A percentile compares a stretch with the other conserved stretches of the same genome.
phyloP scores from a whole-genome alignment of 2,888 invertebrate species.

The Endotricha flammealis region DNA sequence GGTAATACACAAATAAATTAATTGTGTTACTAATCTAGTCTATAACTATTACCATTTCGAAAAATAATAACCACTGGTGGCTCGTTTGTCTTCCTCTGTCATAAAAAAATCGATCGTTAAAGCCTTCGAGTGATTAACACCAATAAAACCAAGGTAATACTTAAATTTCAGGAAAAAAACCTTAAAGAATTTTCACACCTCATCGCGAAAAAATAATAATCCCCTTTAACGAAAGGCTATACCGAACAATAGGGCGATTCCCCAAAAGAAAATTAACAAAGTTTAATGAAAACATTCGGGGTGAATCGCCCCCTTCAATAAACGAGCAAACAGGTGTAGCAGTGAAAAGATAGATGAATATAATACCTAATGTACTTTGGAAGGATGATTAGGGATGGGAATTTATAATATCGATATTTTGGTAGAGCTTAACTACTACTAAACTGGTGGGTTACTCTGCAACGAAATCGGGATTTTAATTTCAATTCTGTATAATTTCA shows the following conservation, averaged over 20 bases:
- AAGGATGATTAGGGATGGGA: slow-evolving; percentile 20
- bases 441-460: no score
- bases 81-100: no score
- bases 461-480: no score
- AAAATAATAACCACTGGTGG: no score
- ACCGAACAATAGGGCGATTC: slow-evolving; percentile 24
- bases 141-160: slow-evolving; percentile 10
- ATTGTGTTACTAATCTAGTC: no score
- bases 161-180: slow-evolving; percentile 4
- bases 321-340: slow-evolving; percentile 46
- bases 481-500: no score
- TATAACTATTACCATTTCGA: no score
- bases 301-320: slow-evolving; percentile 21
- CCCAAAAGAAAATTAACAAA: slow-evolving; percentile 56
- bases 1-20: no score
- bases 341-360: slow-evolving; percentile 39
- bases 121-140: slow-evolving; percentile 1
- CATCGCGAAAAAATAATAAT: slow-evolving; percentile 33
- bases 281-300: slow-evolving; percentile 64
- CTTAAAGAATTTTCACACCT: slow-evolving; percentile 24
- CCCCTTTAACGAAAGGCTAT: slow-evolving; percentile 22
- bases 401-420: slow-evolving; percentile 12
- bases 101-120: no score
- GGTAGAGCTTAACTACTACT: no score
- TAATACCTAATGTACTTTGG: slow-evolving; percentile 28